Conservation (phyloP, 2,888 invertebrate species). For the Galerucella calmariensis region DNA sequence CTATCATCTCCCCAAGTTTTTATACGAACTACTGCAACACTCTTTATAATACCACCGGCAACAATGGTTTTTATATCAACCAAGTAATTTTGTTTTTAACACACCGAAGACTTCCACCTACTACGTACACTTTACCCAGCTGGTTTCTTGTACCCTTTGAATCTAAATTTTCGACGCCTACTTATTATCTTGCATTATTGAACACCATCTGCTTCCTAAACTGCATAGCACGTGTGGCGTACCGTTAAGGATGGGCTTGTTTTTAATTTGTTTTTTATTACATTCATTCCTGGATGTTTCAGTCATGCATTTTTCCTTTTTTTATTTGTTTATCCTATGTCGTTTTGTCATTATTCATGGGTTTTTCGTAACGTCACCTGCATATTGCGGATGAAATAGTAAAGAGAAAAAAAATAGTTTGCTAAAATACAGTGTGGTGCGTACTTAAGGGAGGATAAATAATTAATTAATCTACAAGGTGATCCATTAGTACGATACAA, state of each 20-base stretch:
- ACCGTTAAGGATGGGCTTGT: background rate
- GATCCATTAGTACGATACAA: no score
- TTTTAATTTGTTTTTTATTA: slow-evolving; percentile 2
- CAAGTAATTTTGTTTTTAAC: no score
- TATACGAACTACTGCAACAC: no score
- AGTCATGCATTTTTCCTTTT: background rate
- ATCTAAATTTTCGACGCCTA: slow-evolving; percentile 6
- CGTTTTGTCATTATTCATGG: background rate
- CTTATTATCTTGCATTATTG: background rate
- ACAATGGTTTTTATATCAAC: no score
- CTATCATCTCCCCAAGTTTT: no score
- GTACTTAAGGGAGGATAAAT: background rate
- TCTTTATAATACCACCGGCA: no score
- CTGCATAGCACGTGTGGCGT: slow-evolving; percentile 3
- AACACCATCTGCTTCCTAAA: slow-evolving; percentile 14
- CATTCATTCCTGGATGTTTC: background rate
- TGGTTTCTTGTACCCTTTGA: background rate
- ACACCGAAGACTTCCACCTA: no score
- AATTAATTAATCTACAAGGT: no score
- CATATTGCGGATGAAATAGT: background rate
- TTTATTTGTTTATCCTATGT: background rate
- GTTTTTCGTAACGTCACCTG: background rate
- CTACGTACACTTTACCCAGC: background rate
- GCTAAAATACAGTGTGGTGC: background rate
- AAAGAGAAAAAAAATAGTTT: background rate